These are phyloP conservation scores for Gymnocheta viridis DNA, from an alignment of 2,888 invertebrate genomes.

Conservation along the genomic window DNA sequence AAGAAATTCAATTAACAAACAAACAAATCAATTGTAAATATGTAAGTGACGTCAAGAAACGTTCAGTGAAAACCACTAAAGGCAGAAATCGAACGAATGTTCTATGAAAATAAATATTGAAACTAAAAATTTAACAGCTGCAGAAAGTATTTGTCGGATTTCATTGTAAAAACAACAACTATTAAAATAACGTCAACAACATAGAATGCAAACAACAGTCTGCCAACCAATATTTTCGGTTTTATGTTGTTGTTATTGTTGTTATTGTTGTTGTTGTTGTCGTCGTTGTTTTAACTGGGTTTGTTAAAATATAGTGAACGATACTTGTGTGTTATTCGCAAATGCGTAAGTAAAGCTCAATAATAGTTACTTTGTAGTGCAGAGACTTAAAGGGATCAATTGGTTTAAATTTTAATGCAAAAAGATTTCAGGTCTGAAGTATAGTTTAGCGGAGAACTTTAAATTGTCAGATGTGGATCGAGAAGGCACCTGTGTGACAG, in stretches of 20 bases:
- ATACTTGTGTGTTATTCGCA: slow-evolving; percentile 10
- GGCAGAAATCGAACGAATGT: slow-evolving; percentile 8
- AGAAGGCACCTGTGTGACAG: too few species aligned
- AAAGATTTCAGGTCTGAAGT: too few species aligned
- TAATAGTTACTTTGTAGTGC: not conserved
- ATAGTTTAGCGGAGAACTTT: too few species aligned
- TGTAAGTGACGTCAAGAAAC: slow-evolving; percentile 64
- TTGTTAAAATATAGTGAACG: slow-evolving; percentile 6
- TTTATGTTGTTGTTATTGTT: not conserved
- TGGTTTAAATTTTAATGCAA: too few species aligned
- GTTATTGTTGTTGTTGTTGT: not conserved
- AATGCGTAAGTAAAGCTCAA: slow-evolving; percentile 53
- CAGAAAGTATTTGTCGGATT: not conserved
- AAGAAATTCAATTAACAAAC: slow-evolving; percentile 2
- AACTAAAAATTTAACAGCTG: slow-evolving; percentile 6
- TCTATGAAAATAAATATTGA: slow-evolving; percentile 38
- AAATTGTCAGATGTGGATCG: too few species aligned
- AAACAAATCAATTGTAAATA: slow-evolving; percentile 51
- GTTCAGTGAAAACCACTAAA: not conserved
- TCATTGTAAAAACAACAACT: not conserved
- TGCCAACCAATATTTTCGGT: not conserved
- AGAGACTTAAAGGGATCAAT: slow-evolving; percentile 26
- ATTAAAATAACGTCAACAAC: not conserved
- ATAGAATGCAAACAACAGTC: not conserved
- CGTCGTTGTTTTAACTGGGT: not conserved